These are phyloP conservation scores for Anastatus disparis DNA, from an alignment of 1,140 invertebrate genomes.

Conservation along the genomic window DNA sequence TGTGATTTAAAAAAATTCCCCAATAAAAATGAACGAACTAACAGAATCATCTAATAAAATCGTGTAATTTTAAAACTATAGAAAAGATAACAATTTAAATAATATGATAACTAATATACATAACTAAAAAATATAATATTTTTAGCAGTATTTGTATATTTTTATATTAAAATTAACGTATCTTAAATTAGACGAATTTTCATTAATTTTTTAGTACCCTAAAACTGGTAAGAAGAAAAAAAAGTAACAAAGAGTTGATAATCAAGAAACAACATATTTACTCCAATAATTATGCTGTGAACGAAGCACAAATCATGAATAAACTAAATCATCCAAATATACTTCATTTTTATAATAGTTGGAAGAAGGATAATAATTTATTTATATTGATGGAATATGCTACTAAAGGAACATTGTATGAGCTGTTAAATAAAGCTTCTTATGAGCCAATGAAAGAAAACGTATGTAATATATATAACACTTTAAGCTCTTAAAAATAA, in stretches of 20 bases:
- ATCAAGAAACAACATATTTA: neutral
- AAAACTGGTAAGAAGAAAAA: neutral
- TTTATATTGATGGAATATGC: neutral
- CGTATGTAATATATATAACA: neutral
- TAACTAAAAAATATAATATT: no score
- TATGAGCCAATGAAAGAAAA: neutral
- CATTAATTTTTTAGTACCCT: no score
- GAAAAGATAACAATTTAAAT: no score
- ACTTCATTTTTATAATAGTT: neutral
- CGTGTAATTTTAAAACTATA: no score
- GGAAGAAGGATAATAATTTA: neutral
- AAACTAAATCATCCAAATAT: neutral
- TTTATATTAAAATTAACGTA: no score
- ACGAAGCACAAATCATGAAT: neutral
- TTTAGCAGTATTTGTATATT: no score
- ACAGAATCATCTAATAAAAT: no score
- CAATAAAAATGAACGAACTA: no score
- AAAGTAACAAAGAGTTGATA: neutral
- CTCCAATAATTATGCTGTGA: neutral
- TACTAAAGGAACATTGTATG: neutral
- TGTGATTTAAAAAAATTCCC: no score
- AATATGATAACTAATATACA: no score
- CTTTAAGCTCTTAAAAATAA: no score
- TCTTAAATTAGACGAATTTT: no score
- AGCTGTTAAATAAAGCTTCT: neutral